Evolutionary conservation across 2,113 vertebrate genomes (phyloP), one percentile per base, ranked within the genome.

Genomic region (Gorsachius goisagi): DNA sequence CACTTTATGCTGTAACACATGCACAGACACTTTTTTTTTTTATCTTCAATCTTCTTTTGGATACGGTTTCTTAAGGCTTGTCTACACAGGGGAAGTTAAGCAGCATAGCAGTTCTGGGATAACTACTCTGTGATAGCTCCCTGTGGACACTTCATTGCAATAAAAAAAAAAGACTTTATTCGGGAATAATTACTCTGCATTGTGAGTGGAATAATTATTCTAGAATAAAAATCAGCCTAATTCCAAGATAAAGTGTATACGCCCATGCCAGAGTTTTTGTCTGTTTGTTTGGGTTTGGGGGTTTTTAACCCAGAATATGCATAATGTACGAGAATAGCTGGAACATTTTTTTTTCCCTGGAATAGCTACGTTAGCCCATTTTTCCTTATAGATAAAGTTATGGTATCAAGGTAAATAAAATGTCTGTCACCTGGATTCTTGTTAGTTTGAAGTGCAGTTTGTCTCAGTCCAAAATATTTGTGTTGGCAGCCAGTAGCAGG

Each of bases 41-140:
- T 73, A 58, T 86, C 23, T 33, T 91, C 2, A 0, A 52, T 91
- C 75, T 97, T 94, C 87, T 88, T 85, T 80, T 83, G 90, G 88
- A 83, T 91, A 62, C 83, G 74, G 91, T 91, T 96, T 95, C 93
- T 95, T 91, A 77, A 93, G 67, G n/a, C 67, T 83, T 96, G 71
- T 86, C 95, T 96, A 96, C 82, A 66, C 0, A 0, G 45, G 58
- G 39, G 74, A 96, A 96, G 96, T 94, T 90, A 94, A 95, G 75
- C 82, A 90, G 82, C 82, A 77, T 23, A 88, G 90, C 93, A 93
- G 90, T 96, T 97, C 92, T 59, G 52, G 78, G 78, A 94, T 96
- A 97, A 96, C 91, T 95, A 88, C 92, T 91, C 55, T 77, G 41
- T 88, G 92, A 97, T 96, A 95, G 95, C 88, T 96, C 95, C 96